Base-by-base conservation (phyloP, 2,797 vertebrate genomes). In the Podarcis siculus region DNA sequence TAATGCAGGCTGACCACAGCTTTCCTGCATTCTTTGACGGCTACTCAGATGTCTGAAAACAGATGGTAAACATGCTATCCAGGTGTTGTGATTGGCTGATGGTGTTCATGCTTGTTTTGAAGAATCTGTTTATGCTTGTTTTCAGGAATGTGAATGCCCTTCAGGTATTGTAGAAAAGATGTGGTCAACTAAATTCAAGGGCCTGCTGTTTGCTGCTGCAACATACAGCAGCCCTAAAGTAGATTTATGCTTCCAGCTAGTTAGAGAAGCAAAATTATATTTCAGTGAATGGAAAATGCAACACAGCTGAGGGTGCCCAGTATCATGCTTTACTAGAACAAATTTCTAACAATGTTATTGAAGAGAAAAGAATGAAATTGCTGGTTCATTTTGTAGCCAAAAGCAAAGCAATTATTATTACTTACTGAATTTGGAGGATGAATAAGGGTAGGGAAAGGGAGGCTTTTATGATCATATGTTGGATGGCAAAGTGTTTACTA, bases 371-470 rank as follows among this genome's bases (percentile, higher is more conserved):
- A 81, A 84, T 90, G 89, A 91, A 93, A 94, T 90, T 86, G 75
- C 67, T 69, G 4, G 15, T 92, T 96, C 83, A 30, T 91, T 93
- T 89, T 81, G 79, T 71, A 89, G 92, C 94, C 87, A 83, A 94
- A 92, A 96, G 89, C 81, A 87, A 93, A 94, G 72, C 84, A 93
- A 87, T 96, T 94, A 95, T 93, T 95, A 82, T 84, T 92, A 94
- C 81, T 39, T 80, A 42, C 61, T 84, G 88, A 93, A 8, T 76
- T 87, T 91, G 69, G 78, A 91, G 89, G 84, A 84, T 85, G 77
- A 89, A 82, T 49, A 92, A 79, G n/a, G 49, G 5, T 89, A 80
- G 49, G 61, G 80, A n/a, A 86, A 91, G 83, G 87, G 71, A 80
- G 87, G 15, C 64, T 87, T 90, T 95, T 90, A 64, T 85, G 64